These are phyloP conservation scores for Parazoanthus atlanticus DNA, from an alignment of 92 coral and sea anemone species.

Conservation along the genomic window DNA sequence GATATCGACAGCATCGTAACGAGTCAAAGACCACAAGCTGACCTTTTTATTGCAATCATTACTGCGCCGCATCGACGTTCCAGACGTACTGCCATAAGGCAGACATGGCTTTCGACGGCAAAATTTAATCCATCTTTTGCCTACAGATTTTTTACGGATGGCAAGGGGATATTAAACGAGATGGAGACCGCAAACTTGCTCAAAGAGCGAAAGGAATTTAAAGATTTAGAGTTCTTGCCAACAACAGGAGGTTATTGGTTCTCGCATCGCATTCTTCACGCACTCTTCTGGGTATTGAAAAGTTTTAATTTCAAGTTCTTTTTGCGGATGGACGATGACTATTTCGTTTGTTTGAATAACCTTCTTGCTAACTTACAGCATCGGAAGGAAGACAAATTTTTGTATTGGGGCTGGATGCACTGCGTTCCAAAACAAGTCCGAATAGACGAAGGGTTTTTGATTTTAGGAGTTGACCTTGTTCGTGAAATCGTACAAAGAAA, in stretches of 20 bases:
- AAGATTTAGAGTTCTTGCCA: constrained; percentile 53
- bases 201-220: constrained; percentile 23
- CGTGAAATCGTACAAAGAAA: constrained; percentile 52
- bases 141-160: constrained; percentile 57
- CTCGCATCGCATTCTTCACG: constrained; percentile 47
- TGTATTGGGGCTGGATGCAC: constrained; percentile 59
- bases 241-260: constrained; percentile 53
- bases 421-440: constrained; percentile 53
- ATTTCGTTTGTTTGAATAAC: constrained; percentile 65
- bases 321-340: constrained; percentile 61
- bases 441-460: constrained; percentile 62
- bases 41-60: constrained; percentile 47
- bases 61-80: constrained; percentile 30
- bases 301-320: constrained; percentile 54
- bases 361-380: constrained; percentile 44
- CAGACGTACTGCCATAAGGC: constrained; percentile 43
- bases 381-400: constrained; percentile 49
- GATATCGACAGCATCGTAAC: constrained; percentile 9
- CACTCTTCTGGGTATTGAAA: constrained; percentile 58
- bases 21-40: constrained; percentile 39
- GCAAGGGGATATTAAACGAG: constrained; percentile 24
- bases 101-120: constrained; percentile 46
- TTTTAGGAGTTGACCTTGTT: constrained; percentile 45
- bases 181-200: neutral
- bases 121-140: constrained; percentile 39